Evolutionary conservation across 2,797 vertebrate species (phyloP).

Genomic region (Malacoctenus gilli): DNA sequence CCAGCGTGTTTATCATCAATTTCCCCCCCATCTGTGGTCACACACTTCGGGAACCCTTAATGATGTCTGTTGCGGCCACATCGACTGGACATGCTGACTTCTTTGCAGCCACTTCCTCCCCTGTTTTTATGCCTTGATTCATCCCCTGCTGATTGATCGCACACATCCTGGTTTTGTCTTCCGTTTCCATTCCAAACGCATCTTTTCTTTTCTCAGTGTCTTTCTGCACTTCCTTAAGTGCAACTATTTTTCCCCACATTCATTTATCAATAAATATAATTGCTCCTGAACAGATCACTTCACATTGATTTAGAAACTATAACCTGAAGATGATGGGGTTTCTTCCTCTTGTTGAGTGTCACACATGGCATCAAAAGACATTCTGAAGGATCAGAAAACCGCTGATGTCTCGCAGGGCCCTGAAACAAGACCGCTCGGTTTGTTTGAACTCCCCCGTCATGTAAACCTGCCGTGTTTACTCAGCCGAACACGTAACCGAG

Average conservation of each 20-base stretch:
- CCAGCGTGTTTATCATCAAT: constrained; percentile 37
- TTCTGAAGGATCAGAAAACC: constrained; percentile 40
- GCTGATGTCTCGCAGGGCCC: constrained; percentile 38
- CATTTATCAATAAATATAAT: constrained; percentile 11
- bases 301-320: constrained; percentile 22
- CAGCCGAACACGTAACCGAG: constrained; percentile 34
- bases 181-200: constrained; percentile 13
- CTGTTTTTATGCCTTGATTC: constrained; percentile 35
- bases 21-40: constrained; percentile 43
- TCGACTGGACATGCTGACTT: constrained; percentile 33
- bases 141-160: constrained; percentile 33
- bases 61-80: constrained; percentile 54
- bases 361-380: constrained; percentile 20
- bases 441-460: constrained; percentile 63
- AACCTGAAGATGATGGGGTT: constrained; percentile 5
- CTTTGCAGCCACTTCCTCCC: constrained; percentile 32
- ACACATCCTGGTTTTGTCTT: constrained; percentile 25
- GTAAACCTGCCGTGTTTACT: constrained; percentile 52
- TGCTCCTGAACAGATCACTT: constrained; percentile 14
- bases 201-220: constrained; percentile 9
- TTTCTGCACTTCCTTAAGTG: not conserved
- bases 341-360: constrained; percentile 29
- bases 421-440: constrained; percentile 54
- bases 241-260: constrained; percentile 2
- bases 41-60: constrained; percentile 36